Conservation (phyloP, 2,797 vertebrate genomes). For the Pseudochirops cupreus region DNA sequence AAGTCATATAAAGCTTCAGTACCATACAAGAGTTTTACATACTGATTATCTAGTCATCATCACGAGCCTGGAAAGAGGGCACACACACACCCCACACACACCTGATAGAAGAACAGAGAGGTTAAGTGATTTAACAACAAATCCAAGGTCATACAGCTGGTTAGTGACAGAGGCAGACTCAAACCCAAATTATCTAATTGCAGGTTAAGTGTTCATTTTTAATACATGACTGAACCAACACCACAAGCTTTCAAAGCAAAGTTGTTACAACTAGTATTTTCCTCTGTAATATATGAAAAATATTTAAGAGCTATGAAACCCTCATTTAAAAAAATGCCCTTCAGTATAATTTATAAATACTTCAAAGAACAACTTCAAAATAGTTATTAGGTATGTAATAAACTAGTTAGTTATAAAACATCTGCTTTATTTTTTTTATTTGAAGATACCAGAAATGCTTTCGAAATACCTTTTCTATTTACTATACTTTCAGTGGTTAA, state of each 20-base stretch:
- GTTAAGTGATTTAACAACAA: neutral
- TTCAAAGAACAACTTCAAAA: neutral
- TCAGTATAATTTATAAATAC: neutral
- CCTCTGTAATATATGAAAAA: neutral
- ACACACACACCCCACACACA: neutral
- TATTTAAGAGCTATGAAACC: neutral
- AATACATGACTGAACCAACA: neutral
- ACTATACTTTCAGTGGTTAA: slow-evolving; percentile 45
- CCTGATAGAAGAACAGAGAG: neutral
- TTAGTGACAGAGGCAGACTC: neutral
- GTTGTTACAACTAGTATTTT: neutral
- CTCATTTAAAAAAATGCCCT: slow-evolving; percentile 6
- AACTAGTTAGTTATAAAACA: neutral
- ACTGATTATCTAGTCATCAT: neutral
- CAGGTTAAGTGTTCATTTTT: neutral
- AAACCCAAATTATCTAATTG: neutral
- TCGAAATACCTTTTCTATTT: slow-evolving; percentile 2
- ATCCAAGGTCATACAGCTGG: neutral
- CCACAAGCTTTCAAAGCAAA: neutral
- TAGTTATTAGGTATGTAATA: neutral
- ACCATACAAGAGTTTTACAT: neutral
- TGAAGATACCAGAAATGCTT: slow-evolving; percentile 22
- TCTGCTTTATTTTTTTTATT: neutral
- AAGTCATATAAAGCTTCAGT: neutral
- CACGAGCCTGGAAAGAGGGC: neutral